Evolutionary conservation across 1,140 invertebrate species (phyloP), one percentile per base, ranked within the genome.

Genomic region (Eufriesea mexicana): DNA sequence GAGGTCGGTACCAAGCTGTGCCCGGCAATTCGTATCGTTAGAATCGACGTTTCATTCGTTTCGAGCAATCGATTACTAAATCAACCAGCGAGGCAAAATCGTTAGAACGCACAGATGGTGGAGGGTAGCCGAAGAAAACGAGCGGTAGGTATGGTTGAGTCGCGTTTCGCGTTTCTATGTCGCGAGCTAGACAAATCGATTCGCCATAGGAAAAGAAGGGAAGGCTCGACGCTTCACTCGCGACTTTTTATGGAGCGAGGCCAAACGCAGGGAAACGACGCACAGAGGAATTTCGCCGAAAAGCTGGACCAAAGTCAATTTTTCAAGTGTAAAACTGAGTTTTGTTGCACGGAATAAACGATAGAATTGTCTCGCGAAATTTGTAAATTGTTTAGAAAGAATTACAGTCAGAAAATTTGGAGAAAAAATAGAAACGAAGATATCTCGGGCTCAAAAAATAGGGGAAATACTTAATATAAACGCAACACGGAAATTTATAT

Each of bases 191-290:
- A 51, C 28, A 49, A 76, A 76, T 76, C 18, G 74, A 74, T 28
- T 45, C 9, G 78, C 6, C 49, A 20, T 57, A 20, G 18, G 23
- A 67, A 16, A 77, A 28, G 28, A 55, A 51, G 20, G 64, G 35
- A 55, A 49, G 18, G 47, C 59, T 71, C 67, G 67, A 79, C 78
- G 57, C 18, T 55, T 71, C 10, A 67, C 8, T 62, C 45, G 68
- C 28, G 59, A 64, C 23, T 45, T 49, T 79, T 79, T 70, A 68
- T 59, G 54, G 66, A 78, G 68, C 68, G 47, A 25, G 57, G 78
- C 28, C 47, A 67, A 66, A n/a, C 75, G 35, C 51, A 45, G 25
- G 10, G 20, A 51, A 51, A 45, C 57, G 28, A 45, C n/a, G 51
- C 55, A 47, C 8, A 62, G 42, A 35, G 35, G 35, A 35, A 35